Conservation (phyloP, 2,113 vertebrate species). For the Mirounga angustirostris region DNA sequence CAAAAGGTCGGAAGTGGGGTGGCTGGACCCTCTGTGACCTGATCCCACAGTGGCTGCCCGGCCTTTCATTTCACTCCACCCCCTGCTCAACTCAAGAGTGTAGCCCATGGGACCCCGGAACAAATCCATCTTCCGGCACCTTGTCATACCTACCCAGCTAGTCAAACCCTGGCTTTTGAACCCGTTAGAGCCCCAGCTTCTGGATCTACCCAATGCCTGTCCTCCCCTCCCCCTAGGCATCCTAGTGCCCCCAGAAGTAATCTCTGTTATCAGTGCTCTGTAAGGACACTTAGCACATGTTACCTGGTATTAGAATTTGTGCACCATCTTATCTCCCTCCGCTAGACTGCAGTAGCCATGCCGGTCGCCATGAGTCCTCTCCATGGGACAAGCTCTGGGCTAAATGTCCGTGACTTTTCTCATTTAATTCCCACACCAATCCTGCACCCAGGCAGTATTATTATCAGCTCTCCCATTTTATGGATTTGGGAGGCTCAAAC, state of each 20-base stretch:
- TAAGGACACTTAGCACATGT: not conserved
- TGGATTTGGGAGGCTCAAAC: not conserved
- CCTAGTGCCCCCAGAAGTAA: not conserved
- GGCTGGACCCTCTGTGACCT: not conserved
- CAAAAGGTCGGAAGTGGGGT: not conserved
- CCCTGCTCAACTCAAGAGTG: too few relatives aligned
- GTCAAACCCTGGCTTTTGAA: not conserved
- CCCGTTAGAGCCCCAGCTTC: not conserved
- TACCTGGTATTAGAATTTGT: not conserved
- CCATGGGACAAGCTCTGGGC: not conserved
- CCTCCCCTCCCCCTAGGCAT: not conserved
- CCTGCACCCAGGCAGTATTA: not conserved
- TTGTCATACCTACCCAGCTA: not conserved
- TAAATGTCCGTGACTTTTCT: not conserved
- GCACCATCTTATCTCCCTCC: not conserved
- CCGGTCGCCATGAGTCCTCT: not conserved
- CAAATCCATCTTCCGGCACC: not conserved
- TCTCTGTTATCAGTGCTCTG: not conserved
- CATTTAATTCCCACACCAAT: not conserved
- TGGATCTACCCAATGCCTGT: too few relatives aligned
- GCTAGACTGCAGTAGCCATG: accelerated
- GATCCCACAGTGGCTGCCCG: not conserved
- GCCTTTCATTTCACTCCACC: not conserved
- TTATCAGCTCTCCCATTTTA: not conserved
- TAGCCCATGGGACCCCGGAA: too few relatives aligned